Conservation (phyloP, 2,888 invertebrate species). For the Digitonthophagus gazella region DNA sequence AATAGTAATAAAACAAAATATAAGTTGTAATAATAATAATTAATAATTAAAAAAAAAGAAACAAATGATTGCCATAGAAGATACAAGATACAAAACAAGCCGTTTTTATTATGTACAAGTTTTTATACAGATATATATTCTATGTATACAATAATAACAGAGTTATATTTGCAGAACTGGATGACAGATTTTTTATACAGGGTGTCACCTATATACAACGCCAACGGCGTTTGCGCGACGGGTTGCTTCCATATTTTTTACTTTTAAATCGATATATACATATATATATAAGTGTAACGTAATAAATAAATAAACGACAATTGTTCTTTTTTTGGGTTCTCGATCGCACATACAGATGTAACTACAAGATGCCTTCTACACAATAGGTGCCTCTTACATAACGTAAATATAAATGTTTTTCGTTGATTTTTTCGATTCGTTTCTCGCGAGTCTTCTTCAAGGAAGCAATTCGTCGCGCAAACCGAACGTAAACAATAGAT, state of each 20-base stretch:
- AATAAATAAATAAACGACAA: too few relatives aligned
- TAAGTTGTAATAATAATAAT: constrained; percentile 1
- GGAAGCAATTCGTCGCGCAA: neutral
- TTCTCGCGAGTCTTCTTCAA: neutral
- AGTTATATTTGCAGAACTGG: constrained; percentile 15
- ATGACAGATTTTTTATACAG: constrained; percentile 14
- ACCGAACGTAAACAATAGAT: neutral
- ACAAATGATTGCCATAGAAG: constrained; percentile 1
- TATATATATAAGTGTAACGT: neutral
- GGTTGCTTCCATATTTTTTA: neutral
- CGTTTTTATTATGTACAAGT: constrained; percentile 15
- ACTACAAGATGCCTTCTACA: neutral
- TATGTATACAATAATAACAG: constrained; percentile 16
- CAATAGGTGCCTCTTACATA: neutral
- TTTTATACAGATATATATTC: constrained; percentile 17
- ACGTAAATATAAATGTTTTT: neutral
- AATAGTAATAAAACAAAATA: neutral
- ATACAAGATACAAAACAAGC: constrained; percentile 10
- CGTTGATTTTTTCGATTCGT: too few relatives aligned
- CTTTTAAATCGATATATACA: neutral
- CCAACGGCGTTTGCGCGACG: neutral
- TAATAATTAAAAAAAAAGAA: neutral
- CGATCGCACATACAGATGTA: neutral
- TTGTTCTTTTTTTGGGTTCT: neutral
- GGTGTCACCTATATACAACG: constrained; percentile 17